Evolutionary conservation across 2,113 vertebrate genomes (phyloP).

Genomic region (Centrocercus urophasianus): DNA sequence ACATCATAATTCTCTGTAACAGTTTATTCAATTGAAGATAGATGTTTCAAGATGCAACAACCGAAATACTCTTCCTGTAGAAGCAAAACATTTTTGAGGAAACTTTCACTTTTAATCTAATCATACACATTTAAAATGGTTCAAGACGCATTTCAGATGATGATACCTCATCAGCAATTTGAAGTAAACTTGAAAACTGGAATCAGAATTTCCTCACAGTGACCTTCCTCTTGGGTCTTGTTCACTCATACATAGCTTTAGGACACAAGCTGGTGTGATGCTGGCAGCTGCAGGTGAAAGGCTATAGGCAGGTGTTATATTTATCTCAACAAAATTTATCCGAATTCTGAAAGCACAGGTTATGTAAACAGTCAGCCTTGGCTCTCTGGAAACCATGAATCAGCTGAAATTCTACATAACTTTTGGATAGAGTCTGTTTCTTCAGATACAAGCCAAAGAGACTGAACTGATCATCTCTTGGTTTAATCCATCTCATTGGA

Average conservation of each 20-base stretch:
- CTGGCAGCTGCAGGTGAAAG: background rate
- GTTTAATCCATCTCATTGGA: background rate
- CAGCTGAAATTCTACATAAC: background rate
- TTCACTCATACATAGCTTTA: background rate
- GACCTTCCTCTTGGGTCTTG: background rate
- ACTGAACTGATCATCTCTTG: background rate
- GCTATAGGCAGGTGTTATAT: background rate
- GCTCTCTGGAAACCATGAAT: background rate
- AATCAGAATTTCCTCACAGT: background rate
- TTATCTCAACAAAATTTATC: background rate
- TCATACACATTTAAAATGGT: background rate
- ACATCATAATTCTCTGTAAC: background rate
- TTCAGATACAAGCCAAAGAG: background rate
- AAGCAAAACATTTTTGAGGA: background rate
- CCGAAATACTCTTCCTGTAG: background rate
- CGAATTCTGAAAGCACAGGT: background rate
- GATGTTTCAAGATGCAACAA: background rate
- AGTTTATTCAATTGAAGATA: background rate
- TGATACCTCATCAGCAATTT: background rate
- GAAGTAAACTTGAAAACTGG: background rate
- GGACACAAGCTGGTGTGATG: background rate
- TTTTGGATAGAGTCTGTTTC: background rate
- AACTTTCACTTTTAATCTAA: background rate
- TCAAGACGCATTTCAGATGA: background rate
- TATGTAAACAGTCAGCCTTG: accelerated